A percentile compares a stretch with the other conserved stretches of the same genome.
phyloP scores from a whole-genome alignment of 2,888 invertebrate species.

The Cosmia pyralina region DNA sequence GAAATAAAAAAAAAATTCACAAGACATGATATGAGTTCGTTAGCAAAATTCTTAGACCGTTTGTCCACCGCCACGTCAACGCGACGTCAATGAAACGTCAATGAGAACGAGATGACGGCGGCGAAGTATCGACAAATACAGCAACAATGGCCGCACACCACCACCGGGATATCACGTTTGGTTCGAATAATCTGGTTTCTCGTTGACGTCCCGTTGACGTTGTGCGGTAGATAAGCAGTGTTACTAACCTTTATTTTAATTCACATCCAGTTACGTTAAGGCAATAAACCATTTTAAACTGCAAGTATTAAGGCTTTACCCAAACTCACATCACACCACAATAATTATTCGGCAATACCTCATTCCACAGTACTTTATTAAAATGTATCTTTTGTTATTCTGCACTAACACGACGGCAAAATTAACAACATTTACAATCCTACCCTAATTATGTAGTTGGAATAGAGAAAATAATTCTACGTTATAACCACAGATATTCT shows the following conservation, averaged over 20 bases:
- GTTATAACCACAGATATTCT: slow-evolving; percentile 54
- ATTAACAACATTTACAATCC: slow-evolving; percentile 49
- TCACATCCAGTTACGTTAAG: rapidly evolving
- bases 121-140: too few relatives aligned
- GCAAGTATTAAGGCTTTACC: not conserved
- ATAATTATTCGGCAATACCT: not conserved
- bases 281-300: not conserved
- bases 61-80: too few relatives aligned
- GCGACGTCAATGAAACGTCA: too few relatives aligned
- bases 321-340: not conserved
- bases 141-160: too few relatives aligned
- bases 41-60: too few relatives aligned
- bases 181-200: too few relatives aligned
- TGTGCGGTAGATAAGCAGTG: too few relatives aligned
- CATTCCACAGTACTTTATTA: slow-evolving; percentile 27
- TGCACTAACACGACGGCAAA: slow-evolving; percentile 17
- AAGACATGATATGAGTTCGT: too few relatives aligned
- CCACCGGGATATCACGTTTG: too few relatives aligned
- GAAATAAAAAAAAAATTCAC: too few relatives aligned
- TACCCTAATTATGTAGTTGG: slow-evolving; percentile 49
- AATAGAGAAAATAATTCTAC: slow-evolving; percentile 60
- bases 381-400: slow-evolving; percentile 32
- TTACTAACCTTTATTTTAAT: not conserved
- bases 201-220: too few relatives aligned
- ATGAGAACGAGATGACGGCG: too few relatives aligned